A percentile compares a stretch with the other conserved stretches of the same genome.
phyloP scores from a whole-genome alignment of 2,888 invertebrate genomes.

The Catocala sponsa region DNA sequence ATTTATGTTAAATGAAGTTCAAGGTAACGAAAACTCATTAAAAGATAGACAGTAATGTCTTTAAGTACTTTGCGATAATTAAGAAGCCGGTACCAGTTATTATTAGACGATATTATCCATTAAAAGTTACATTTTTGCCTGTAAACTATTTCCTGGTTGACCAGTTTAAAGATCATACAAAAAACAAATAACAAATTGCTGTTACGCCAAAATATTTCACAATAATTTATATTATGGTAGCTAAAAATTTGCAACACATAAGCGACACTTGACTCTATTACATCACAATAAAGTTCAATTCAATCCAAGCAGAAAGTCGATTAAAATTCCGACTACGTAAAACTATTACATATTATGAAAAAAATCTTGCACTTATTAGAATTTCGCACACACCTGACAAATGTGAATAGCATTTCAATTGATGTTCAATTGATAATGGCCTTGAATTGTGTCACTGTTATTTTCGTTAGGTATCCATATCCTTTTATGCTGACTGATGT shows the following conservation, averaged over 20 bases:
- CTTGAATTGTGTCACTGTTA: slow-evolving; percentile 12
- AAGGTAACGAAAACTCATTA: slow-evolving; percentile 22
- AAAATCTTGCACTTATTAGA: slow-evolving; percentile 19
- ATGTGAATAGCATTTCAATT: slow-evolving; percentile 11
- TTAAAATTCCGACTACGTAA: slow-evolving; percentile 30
- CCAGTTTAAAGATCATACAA: slow-evolving; percentile 34
- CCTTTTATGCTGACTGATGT: neutral
- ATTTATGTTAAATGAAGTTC: slow-evolving; percentile 16
- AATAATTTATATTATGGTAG: slow-evolving; percentile 14
- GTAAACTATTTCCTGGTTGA: slow-evolving; percentile 45
- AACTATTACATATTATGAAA: slow-evolving; percentile 9
- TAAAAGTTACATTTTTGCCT: slow-evolving; percentile 29
- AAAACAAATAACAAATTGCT: slow-evolving; percentile 33
- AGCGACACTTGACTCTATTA: slow-evolving; percentile 5
- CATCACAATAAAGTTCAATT: neutral
- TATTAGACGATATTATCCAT: slow-evolving; percentile 25
- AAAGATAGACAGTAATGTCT: slow-evolving; percentile 4
- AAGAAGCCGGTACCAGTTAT: slow-evolving; percentile 20
- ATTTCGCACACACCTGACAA: slow-evolving; percentile 18
- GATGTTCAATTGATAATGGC: neutral
- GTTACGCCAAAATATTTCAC: slow-evolving; percentile 36
- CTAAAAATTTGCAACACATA: neutral
- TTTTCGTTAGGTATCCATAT: slow-evolving; percentile 4
- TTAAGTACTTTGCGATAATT: slow-evolving; percentile 8
- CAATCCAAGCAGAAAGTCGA: neutral